Base-by-base conservation (phyloP, 2,113 vertebrate genomes). In the Morphnarchus princeps region DNA sequence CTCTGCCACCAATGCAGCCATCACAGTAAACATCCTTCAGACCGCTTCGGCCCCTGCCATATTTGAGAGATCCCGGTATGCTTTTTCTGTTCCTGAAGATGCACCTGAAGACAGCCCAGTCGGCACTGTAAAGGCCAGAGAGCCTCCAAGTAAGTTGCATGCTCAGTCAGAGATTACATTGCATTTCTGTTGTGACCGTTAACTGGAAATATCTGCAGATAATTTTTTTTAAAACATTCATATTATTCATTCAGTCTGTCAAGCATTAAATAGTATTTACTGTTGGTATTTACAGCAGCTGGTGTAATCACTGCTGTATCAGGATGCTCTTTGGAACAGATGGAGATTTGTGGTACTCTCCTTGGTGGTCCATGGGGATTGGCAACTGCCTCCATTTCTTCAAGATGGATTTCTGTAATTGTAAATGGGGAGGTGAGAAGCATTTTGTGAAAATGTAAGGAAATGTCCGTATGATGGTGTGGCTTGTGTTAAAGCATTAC, bases 11-110 rank as follows among this genome's bases (percentile, higher is more conserved):
- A 98, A 98, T 21, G 99, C 99, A 13, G 94, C 98, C 7, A 29
- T 99, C 94, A 99, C 98, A 6, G 49, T 99, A 45, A 97, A 98
- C 59, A 83, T 99, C 92, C 94, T 99, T 61, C 98, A 97, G 73
- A 98, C 97, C 4, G 38, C 95, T 22, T 97, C 95, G 31, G 98
- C 97, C 19, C 99, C 99, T 11, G 98, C 98, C 7, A 65, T 98
- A 50, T 99, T 99, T 98, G 99, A 99, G 95, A 98, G 97, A 74
- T 97, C 98, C 3, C 97, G 97, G 32, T 99, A 99, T 43, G 85
- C 83, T 34, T 99, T 99, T 92, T 97, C 97, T 2, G 95, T 99
- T 79, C 91, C 98, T 1, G 99, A 99, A 97, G 98, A 99, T 43
- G 94, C 97, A 3, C 97, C 98, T 2, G 93, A 98, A 28, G 98